Percentiles rank a stretch among this genome's conserved stretches.
Evolutionary conservation across 2,113 vertebrate species (phyloP).

Genomic region (Tragelaphus strepsiceros): DNA sequence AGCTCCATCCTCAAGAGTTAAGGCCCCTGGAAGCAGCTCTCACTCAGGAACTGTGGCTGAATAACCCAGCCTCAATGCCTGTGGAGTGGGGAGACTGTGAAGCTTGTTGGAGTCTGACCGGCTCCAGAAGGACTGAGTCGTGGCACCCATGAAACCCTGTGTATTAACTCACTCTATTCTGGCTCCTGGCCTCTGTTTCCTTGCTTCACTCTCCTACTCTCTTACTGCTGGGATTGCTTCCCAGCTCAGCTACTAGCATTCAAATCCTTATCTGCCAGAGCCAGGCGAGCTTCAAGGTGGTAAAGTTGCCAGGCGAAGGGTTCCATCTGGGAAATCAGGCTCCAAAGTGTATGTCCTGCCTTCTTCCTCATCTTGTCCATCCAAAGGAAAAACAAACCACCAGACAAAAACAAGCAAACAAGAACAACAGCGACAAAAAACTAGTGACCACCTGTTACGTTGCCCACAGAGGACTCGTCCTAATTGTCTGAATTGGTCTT

Average conservation of each 20-base stretch:
- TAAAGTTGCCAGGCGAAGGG: background rate
- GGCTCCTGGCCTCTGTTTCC: background rate
- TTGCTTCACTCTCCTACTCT: background rate
- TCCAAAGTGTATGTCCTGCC: constrained; percentile 20
- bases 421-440: background rate
- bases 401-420: background rate
- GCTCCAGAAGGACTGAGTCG: background rate
- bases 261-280: constrained; percentile 31
- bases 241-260: background rate
- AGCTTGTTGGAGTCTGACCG: background rate
- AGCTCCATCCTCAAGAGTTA: background rate
- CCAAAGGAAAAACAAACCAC: background rate
- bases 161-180: background rate
- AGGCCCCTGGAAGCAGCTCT: background rate
- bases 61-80: background rate
- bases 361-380: background rate
- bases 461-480: constrained; percentile 48
- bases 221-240: constrained; percentile 1
- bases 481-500: constrained; percentile 50
- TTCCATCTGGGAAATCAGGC: background rate
- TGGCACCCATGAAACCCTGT: background rate
- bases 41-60: background rate
- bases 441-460: constrained; percentile 65
- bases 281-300: background rate
- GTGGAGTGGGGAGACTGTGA: background rate